Evolutionary conservation across 2,113 vertebrate species (phyloP).

Genomic region (Isurus oxyrinchus): DNA sequence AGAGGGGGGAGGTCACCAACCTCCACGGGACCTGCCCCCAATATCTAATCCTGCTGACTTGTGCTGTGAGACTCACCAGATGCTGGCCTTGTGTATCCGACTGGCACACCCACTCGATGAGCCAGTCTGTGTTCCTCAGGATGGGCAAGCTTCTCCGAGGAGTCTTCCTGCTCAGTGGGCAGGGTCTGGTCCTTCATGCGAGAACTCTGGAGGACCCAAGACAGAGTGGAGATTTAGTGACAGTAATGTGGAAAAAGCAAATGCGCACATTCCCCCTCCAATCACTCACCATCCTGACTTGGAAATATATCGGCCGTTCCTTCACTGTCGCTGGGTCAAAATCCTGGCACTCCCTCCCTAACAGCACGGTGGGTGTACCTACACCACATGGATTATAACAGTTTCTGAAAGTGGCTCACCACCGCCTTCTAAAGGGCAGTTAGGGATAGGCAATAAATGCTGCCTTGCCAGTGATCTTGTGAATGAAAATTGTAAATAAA

Average conservation of each 20-base stretch:
- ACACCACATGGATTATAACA: not conserved
- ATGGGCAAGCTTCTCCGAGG: not conserved
- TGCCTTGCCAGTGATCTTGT: not conserved
- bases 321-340: not conserved
- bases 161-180: not conserved
- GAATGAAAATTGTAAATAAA: not conserved
- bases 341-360: not conserved
- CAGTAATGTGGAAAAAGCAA: not conserved
- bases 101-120: not conserved
- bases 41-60: not conserved
- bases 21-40: not conserved
- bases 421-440: not conserved
- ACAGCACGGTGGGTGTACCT: not conserved
- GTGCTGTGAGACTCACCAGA: not conserved
- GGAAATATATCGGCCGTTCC: not conserved
- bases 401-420: not conserved
- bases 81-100: not conserved
- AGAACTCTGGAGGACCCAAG: not conserved
- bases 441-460: not conserved
- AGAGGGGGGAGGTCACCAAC: no score
- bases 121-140: not conserved
- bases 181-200: not conserved
- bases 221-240: not conserved
- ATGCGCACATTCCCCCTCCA: not conserved
- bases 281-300: not conserved